phyloP scores from a whole-genome alignment of 2,113 vertebrate species.

The Clarias batrachus region DNA sequence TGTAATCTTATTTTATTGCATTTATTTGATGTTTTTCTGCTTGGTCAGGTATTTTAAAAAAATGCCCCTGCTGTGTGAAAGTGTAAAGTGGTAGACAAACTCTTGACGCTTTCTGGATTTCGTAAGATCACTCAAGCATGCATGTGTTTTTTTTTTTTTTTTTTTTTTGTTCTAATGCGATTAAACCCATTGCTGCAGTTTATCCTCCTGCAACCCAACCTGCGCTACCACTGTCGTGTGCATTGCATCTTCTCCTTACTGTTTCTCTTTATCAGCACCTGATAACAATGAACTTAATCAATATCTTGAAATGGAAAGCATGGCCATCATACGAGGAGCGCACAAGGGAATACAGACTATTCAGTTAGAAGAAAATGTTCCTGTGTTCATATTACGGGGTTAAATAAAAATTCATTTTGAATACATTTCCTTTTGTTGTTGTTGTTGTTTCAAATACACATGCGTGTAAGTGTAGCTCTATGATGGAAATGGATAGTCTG shows the following conservation, averaged over 20 bases:
- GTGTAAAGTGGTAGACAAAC: neutral
- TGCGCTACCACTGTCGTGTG: too few species aligned
- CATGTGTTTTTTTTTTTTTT: neutral
- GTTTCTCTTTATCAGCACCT: too few species aligned
- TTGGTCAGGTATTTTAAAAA: neutral
- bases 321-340: too few species aligned
- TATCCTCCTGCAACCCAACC: too few species aligned
- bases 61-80: neutral
- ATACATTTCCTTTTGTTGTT: neutral
- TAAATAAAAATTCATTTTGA: too few species aligned
- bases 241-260: too few species aligned
- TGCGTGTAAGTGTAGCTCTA: neutral
- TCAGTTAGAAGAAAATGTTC: too few species aligned
- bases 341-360: too few species aligned
- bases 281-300: too few species aligned
- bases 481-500: neutral
- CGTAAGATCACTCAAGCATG: neutral
- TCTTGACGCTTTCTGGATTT: neutral
- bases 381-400: too few species aligned
- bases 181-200: neutral
- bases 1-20: neutral
- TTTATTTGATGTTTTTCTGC: neutral
- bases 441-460: neutral
- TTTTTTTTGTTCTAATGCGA: neutral
- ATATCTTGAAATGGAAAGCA: too few species aligned